Base-by-base conservation (phyloP, 2,113 vertebrate species). In the Rhinogobius similis region DNA sequence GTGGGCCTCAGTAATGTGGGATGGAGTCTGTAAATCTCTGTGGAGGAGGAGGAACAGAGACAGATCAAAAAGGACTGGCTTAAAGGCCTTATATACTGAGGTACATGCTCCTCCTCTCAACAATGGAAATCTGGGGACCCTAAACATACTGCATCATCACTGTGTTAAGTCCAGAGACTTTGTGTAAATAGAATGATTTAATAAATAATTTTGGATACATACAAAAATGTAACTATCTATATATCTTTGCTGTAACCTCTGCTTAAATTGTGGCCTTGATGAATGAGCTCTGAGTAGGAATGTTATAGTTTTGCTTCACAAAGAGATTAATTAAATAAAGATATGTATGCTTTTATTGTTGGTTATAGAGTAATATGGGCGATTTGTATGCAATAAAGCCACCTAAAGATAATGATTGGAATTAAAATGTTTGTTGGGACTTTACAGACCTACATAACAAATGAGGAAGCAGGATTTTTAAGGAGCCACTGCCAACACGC, bases 41-140 rank as follows among this genome's bases (percentile, higher is more conserved):
- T 75, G 58, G 71, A 80, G 70, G 81, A 81, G 72, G 76, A 87
- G 81, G 83, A 71, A 87, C 65, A 73, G 82, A 73, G 78, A 86
- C 86, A 87, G 83, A 92, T 92, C 82, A 77, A 82, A 82, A 70
- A 73, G 82, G 89, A 84, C 72, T 76, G 86, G 84, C 81, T 87
- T 85, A 79, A 32, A 62, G 76, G 79, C 85, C 89, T 94, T 93
- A 89, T 93, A 94, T 93, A 90, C 86, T 61, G 41, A 71, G 68
- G 52, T 53, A 41, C 56, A 86, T 41, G 86, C 89, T 87, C 91
- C 93, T 89, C 93, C 93, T 92, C 83, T 82, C 62, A 76, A 55
- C 73, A 67, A 69, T 71, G 70, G 70, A 86, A 72, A 70, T 70
- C 48, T 72, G 55, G 50, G 56, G 14, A 29, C 70, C 65, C 53